A percentile compares a stretch with the other conserved stretches of the same genome.
These are phyloP conservation scores for Montipora capricornis DNA, from an alignment of 64 coral and sea anemone genomes.

Conservation along the genomic window DNA sequence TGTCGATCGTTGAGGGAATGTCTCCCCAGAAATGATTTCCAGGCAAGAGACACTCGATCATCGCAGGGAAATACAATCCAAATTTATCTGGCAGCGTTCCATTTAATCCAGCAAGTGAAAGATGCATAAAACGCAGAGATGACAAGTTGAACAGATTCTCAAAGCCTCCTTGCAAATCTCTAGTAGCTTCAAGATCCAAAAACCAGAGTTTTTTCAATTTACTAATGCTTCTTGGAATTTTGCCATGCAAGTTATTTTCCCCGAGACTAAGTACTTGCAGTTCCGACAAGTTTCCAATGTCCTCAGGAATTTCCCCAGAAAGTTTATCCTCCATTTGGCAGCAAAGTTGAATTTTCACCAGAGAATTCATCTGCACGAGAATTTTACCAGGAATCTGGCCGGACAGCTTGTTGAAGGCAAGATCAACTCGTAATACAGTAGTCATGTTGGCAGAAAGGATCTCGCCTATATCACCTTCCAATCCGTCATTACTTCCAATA, in stretches of 20 bases:
- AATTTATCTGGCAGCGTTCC: conserved; percentile 56
- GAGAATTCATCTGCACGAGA: conserved; percentile 14
- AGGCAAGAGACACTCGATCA: conserved; percentile 60
- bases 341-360: conserved; percentile 80
- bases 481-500: not conserved
- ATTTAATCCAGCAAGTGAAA: conserved; percentile 48
- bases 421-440: conserved; percentile 38
- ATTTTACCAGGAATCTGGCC: conserved; percentile 56
- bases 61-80: conserved; percentile 54
- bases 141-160: conserved; percentile 60
- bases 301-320: conserved; percentile 66
- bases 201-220: conserved; percentile 79
- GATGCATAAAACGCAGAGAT: conserved; percentile 61
- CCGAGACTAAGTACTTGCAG: conserved; percentile 78
- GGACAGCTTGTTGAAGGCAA: conserved; percentile 41
- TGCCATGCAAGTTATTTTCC: conserved; percentile 52
- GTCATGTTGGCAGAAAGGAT: conserved; percentile 85
- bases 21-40: conserved; percentile 51
- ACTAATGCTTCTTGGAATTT: conserved; percentile 73
- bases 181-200: conserved; percentile 58
- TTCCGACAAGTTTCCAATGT: conserved; percentile 76
- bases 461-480: conserved; percentile 37
- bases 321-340: conserved; percentile 57
- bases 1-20: conserved; percentile 52
- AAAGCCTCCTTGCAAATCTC: conserved; percentile 25